Evolutionary conservation across 1,140 invertebrate species (phyloP).

Genomic region (Nephila pilipes): DNA sequence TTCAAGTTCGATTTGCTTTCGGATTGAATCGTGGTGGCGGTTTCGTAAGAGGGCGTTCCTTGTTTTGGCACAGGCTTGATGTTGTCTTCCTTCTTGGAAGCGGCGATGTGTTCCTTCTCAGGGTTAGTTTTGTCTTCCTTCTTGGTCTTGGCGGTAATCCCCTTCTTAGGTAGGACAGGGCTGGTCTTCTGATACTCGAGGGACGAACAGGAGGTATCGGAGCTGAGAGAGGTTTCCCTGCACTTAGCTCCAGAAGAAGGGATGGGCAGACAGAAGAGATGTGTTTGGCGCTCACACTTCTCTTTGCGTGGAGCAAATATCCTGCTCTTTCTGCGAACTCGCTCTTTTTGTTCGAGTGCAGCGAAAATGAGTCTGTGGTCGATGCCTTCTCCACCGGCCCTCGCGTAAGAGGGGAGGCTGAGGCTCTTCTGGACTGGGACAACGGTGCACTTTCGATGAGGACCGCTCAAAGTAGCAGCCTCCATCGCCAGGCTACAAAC

Average conservation of each 20-base stretch:
- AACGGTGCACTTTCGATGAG: constrained; percentile 55
- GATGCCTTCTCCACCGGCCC: constrained; percentile 61
- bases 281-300: constrained; percentile 44
- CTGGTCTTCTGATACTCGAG: constrained; percentile 75
- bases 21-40: constrained; percentile 2
- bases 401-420: constrained; percentile 71
- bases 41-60: not conserved
- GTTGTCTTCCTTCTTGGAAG: not conserved
- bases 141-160: not conserved
- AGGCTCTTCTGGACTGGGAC: constrained; percentile 69
- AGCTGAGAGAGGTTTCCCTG: constrained; percentile 69
- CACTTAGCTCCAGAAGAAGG: constrained; percentile 44
- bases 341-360: constrained; percentile 66
- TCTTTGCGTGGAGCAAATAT: constrained; percentile 56
- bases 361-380: constrained; percentile 72
- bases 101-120: not conserved
- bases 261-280: constrained; percentile 64
- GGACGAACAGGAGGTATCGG: constrained; percentile 77
- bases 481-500: constrained; percentile 66
- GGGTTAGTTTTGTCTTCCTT: not conserved
- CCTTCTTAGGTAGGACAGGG: not conserved
- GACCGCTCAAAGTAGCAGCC: constrained; percentile 68
- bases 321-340: constrained; percentile 54
- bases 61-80: not conserved
- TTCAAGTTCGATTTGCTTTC: constrained; percentile 14